phyloP scores from a whole-genome alignment of 2,113 vertebrate species.

The Oncorhynchus masou region DNA sequence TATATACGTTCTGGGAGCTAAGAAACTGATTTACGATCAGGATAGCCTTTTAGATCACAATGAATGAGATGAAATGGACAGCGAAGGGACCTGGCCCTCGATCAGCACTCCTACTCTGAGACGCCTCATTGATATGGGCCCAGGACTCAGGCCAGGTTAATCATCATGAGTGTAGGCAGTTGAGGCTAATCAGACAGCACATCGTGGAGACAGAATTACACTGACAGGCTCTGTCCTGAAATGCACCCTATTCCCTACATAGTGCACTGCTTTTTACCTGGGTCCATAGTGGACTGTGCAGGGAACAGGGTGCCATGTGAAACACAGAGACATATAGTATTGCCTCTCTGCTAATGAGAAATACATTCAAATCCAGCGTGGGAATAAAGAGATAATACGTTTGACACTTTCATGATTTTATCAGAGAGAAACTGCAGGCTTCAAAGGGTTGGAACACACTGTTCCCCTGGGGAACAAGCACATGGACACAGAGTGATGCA shows the following conservation, averaged over 20 bases:
- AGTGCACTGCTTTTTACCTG: too few relatives aligned
- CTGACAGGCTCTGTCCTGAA: not conserved
- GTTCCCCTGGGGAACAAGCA: not conserved
- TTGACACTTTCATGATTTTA: conserved; percentile 35
- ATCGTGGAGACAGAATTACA: conserved; percentile 50
- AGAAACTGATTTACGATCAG: too few relatives aligned
- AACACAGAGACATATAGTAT: conserved; percentile 46
- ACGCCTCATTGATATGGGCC: not conserved
- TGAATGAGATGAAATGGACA: not conserved
- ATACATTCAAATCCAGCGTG: conserved; percentile 56
- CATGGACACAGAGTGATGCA: not conserved
- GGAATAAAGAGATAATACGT: conserved; percentile 47
- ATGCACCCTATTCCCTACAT: too few relatives aligned
- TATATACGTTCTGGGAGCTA: too few relatives aligned
- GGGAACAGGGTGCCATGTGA: too few relatives aligned
- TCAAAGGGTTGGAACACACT: not conserved
- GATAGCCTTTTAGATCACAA: not conserved
- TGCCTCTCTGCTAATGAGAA: conserved; percentile 61
- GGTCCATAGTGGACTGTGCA: too few relatives aligned
- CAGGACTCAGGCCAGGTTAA: not conserved
- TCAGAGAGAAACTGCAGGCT: conserved; percentile 22
- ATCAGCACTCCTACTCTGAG: not conserved
- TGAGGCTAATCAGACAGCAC: conserved; percentile 46
- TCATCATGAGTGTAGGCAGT: conserved; percentile 15
- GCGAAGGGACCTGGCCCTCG: not conserved